Evolutionary conservation across 2,113 vertebrate genomes (phyloP).

Genomic region (Synchiropus splendidus): DNA sequence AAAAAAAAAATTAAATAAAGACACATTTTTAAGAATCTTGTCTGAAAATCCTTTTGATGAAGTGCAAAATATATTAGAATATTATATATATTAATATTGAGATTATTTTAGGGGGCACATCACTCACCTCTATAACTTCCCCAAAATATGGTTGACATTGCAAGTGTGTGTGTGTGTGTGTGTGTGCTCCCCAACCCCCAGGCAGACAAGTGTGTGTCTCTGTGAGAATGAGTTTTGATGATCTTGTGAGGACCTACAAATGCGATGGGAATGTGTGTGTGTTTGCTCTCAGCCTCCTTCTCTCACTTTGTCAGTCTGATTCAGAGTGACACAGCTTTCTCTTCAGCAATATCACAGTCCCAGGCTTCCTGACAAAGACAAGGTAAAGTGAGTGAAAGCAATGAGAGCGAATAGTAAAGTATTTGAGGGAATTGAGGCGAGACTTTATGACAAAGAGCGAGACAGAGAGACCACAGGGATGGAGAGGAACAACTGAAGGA

Average conservation of each 20-base stretch:
- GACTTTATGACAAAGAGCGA: background rate
- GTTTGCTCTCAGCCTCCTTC: constrained; percentile 56
- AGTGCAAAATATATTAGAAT: too few relatives aligned
- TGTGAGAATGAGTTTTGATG: constrained; percentile 5
- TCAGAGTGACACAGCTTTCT: constrained; percentile 57
- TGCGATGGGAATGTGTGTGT: too few relatives aligned
- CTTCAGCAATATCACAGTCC: constrained; percentile 61
- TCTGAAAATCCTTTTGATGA: too few relatives aligned
- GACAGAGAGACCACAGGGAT: too few relatives aligned
- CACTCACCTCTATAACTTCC: too few relatives aligned
- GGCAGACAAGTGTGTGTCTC: constrained; percentile 9
- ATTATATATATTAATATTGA: too few relatives aligned
- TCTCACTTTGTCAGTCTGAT: constrained; percentile 62
- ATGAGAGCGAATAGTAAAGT: constrained; percentile 8
- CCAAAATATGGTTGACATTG: too few relatives aligned
- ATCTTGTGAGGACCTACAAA: constrained; percentile 11
- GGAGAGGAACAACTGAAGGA: too few relatives aligned
- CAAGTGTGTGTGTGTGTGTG: constrained; percentile 9
- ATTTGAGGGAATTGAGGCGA: constrained; percentile 26
- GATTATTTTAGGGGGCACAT: too few relatives aligned
- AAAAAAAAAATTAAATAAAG: too few relatives aligned
- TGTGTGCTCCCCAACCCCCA: constrained; percentile 19
- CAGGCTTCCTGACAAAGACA: constrained; percentile 35
- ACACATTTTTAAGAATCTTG: too few relatives aligned
- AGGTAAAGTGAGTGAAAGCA: background rate